These are phyloP conservation scores for Podargus strigoides DNA, from an alignment of 2,797 vertebrate genomes.

Conservation along the genomic window DNA sequence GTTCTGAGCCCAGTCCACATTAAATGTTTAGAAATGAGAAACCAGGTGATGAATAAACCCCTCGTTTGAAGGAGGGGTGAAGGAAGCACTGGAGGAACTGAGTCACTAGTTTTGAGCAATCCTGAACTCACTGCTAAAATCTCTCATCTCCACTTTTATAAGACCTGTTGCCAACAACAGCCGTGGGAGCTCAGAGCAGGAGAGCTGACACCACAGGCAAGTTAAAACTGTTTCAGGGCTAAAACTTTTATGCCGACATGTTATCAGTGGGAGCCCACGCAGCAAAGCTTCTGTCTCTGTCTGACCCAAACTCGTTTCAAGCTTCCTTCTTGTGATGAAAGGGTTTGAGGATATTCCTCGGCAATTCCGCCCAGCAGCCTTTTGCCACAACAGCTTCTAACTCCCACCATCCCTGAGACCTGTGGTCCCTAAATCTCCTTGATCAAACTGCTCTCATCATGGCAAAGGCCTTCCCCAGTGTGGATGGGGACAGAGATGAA, in stretches of 20 bases:
- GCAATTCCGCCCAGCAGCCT: background rate
- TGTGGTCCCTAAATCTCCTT: background rate
- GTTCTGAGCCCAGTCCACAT: background rate
- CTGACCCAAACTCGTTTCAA: background rate
- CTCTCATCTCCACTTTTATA: background rate
- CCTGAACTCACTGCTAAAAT: background rate
- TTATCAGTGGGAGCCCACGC: background rate
- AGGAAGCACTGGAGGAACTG: background rate
- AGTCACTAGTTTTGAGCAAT: constrained; percentile 52
- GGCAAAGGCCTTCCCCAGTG: background rate
- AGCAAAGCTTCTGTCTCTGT: background rate
- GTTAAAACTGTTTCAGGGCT: constrained; percentile 11
- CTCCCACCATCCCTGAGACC: background rate
- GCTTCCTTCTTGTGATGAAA: background rate
- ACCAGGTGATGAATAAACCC: background rate
- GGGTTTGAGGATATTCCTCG: background rate
- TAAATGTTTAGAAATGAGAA: background rate
- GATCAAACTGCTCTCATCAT: rapidly evolving
- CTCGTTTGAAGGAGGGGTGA: background rate
- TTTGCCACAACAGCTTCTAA: background rate
- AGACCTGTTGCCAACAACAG: background rate
- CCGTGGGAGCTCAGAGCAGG: background rate
- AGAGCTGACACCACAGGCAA: background rate
- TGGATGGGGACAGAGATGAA: background rate
- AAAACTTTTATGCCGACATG: background rate